Conservation (phyloP, 2,888 invertebrate genomes). For the Lasioglossum oenotherae region DNA sequence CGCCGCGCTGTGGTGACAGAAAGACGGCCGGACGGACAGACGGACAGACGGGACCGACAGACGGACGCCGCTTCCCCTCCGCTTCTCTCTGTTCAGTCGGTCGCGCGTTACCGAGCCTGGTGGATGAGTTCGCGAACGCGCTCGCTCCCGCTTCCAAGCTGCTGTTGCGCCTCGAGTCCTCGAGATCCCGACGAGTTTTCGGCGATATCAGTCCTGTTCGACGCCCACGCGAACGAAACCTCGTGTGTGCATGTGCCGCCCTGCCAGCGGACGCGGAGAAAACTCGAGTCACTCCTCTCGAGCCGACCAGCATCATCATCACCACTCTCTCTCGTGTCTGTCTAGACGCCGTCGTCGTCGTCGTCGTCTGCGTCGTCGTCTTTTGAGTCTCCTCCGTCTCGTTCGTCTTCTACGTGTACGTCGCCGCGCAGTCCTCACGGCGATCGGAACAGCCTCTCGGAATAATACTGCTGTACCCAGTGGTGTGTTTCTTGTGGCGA, state of each 20-base stretch:
- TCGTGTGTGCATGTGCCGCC: conserved; percentile 25
- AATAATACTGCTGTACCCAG: conserved; percentile 40
- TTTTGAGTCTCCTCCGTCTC: neutral
- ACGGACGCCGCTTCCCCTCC: conserved; percentile 69
- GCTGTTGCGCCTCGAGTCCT: conserved; percentile 18
- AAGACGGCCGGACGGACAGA: conserved; percentile 63
- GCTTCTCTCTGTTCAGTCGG: conserved; percentile 77
- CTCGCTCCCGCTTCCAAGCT: conserved; percentile 69
- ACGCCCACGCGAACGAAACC: conserved; percentile 8
- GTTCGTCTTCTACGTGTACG: neutral
- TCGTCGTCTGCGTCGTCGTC: neutral
- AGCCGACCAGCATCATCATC: neutral
- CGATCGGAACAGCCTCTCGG: conserved; percentile 18
- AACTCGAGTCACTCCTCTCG: conserved; percentile 7
- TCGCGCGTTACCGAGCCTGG: conserved; percentile 82
- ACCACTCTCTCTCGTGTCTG: conserved; percentile 38
- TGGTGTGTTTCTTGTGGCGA: conserved; percentile 50
- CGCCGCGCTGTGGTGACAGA: conserved; percentile 65
- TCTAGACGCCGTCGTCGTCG: conserved; percentile 48
- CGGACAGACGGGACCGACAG: conserved; percentile 61
- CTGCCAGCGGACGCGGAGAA: neutral
- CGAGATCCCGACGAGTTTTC: neutral
- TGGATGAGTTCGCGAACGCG: conserved; percentile 79
- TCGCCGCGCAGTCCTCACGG: neutral
- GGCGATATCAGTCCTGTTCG: neutral